phyloP scores from a whole-genome alignment of 2,113 vertebrate genomes.

The Sterna hirundo region DNA sequence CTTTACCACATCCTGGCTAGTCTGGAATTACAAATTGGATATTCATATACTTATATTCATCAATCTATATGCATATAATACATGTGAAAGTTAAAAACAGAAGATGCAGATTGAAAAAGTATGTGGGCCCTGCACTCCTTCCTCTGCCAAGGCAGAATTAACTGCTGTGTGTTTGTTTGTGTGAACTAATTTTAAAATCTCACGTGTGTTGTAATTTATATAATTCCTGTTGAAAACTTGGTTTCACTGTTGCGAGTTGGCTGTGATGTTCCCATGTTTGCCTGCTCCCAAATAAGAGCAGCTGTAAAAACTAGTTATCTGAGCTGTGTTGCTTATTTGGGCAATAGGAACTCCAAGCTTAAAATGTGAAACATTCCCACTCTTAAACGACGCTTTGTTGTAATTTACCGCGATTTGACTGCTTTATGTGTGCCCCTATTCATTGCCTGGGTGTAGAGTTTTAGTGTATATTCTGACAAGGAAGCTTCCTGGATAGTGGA shows the following conservation, averaged over 20 bases:
- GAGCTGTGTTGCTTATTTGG: background rate
- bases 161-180: background rate
- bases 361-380: background rate
- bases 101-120: background rate
- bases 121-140: background rate
- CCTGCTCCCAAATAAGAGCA: background rate
- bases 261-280: background rate
- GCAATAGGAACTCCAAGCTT: background rate
- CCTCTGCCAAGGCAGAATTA: background rate
- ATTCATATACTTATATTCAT: background rate
- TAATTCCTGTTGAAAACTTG: background rate
- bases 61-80: background rate
- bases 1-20: background rate
- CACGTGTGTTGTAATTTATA: background rate
- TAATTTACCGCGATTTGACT: background rate
- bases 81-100: background rate
- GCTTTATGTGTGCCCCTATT: background rate
- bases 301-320: background rate
- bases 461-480: background rate
- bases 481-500: conserved; percentile 21
- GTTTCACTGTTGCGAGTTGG: background rate
- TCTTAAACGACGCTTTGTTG: background rate
- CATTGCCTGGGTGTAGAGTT: background rate
- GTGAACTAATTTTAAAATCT: background rate
- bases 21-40: background rate